phyloP scores from a whole-genome alignment of 53 echinoderm and acorn worm genomes.

The Holothuria scabra region DNA sequence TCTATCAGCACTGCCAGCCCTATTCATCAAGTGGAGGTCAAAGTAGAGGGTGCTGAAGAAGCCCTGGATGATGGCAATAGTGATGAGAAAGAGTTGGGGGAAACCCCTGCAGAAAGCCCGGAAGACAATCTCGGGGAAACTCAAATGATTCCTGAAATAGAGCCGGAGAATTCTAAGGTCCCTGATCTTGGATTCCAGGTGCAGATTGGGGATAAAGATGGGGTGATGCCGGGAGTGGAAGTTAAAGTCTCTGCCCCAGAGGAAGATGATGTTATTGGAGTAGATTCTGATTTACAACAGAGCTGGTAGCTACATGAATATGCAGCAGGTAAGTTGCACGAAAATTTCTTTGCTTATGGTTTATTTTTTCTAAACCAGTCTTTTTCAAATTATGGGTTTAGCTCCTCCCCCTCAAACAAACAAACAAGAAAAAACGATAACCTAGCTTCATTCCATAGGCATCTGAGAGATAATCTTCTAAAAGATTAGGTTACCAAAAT shows the following conservation, averaged over 20 bases:
- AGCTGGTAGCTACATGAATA: slow-evolving; percentile 6
- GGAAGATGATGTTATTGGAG: slow-evolving; percentile 22
- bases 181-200: slow-evolving; percentile 42
- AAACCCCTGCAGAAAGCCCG: neutral
- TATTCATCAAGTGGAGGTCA: slow-evolving; percentile 20
- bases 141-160: slow-evolving; percentile 9
- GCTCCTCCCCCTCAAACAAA: no score
- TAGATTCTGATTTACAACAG: neutral
- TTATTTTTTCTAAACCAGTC: no score
- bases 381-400: no score
- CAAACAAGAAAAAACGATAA: no score
- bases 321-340: slow-evolving; percentile 5
- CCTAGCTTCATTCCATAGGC: no score
- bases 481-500: no score
- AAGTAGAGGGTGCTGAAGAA: slow-evolving; percentile 18
- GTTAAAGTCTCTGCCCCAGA: slow-evolving; percentile 14
- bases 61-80: neutral
- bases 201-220: slow-evolving; percentile 43
- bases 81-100: neutral
- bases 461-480: no score
- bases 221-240: neutral
- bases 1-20: neutral
- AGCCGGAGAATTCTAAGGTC: slow-evolving; percentile 22
- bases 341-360: no score
- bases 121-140: slow-evolving; percentile 9